These are phyloP conservation scores for Pseudolycoriella hygida DNA, from an alignment of 2,888 invertebrate genomes.

Conservation along the genomic window DNA sequence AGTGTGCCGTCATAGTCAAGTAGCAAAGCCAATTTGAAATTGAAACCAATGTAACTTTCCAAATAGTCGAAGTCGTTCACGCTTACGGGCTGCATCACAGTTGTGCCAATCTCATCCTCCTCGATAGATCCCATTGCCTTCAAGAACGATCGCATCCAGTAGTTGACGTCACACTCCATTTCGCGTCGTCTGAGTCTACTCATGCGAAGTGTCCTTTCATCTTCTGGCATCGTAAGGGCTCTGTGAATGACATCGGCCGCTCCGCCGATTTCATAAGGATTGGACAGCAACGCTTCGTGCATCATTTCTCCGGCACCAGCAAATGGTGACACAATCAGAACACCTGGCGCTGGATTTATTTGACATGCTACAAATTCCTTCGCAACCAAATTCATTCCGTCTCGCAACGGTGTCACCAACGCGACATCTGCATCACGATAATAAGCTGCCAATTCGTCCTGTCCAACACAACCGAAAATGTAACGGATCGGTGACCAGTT, in stretches of 20 bases:
- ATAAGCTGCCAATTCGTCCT: constrained; percentile 70
- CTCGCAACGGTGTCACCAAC: constrained; percentile 69
- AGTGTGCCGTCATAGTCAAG: constrained; percentile 80
- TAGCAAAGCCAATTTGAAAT: constrained; percentile 66
- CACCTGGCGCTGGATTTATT: constrained; percentile 70
- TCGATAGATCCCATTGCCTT: constrained; percentile 74
- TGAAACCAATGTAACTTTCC: constrained; percentile 70
- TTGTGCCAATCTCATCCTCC: constrained; percentile 67
- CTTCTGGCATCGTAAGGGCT: constrained; percentile 79
- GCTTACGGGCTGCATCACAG: constrained; percentile 77
- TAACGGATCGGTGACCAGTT: constrained; percentile 83
- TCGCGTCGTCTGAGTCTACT: constrained; percentile 66
- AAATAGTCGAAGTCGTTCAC: constrained; percentile 80
- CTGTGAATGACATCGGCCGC: constrained; percentile 76
- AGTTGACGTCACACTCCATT: constrained; percentile 65
- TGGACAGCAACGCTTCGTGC: constrained; percentile 81
- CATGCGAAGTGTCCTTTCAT: constrained; percentile 72
- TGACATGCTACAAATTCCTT: constrained; percentile 89
- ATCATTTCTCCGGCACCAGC: constrained; percentile 87
- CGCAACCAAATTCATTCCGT: constrained; percentile 84
- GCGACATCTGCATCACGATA: constrained; percentile 77
- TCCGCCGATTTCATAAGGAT: constrained; percentile 75
- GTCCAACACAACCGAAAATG: constrained; percentile 75
- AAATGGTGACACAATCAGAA: constrained; percentile 75
- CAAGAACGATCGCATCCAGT: constrained; percentile 77